Conservation (phyloP, 37 sponge, comb jelly and placozoan genomes). For the Halichondria panicea region DNA sequence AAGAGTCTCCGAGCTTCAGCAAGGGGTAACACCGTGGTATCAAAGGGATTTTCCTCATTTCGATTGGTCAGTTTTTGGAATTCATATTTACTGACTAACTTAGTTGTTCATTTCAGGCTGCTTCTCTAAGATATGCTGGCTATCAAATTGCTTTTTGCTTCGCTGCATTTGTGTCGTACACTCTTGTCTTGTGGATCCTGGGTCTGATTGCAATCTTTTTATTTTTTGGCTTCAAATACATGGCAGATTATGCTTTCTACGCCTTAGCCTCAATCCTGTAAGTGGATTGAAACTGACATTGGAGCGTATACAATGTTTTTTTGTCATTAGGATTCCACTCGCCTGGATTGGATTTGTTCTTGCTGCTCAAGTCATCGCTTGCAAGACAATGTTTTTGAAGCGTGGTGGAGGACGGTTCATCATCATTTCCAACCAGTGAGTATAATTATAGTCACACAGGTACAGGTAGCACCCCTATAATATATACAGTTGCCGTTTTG, state of each 20-base stretch:
- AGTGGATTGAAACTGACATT: no score
- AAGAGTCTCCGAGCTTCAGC: no score
- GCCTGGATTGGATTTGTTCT: neutral
- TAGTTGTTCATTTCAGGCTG: neutral
- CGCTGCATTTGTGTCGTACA: no score
- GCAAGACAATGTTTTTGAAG: conserved; percentile 3
- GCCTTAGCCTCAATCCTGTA: no score
- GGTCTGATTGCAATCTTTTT: neutral
- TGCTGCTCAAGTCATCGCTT: neutral
- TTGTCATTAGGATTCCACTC: neutral
- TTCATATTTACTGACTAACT: neutral
- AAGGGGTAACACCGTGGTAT: no score
- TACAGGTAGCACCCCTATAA: no score
- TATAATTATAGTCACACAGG: neutral
- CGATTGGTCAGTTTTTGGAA: neutral
- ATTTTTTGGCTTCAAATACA: neutral
- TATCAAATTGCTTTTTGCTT: conserved; percentile 21
- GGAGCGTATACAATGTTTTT: no score
- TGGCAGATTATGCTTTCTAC: no score
- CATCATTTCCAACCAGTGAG: neutral
- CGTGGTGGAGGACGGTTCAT: conserved; percentile 7
- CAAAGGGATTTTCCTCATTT: no score
- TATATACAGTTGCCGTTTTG: no score
- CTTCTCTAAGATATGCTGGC: conserved; percentile 32
- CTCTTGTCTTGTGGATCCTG: neutral